Evolutionary conservation across 2,797 vertebrate species (phyloP).

Genomic region (Catostomus latipinnis): DNA sequence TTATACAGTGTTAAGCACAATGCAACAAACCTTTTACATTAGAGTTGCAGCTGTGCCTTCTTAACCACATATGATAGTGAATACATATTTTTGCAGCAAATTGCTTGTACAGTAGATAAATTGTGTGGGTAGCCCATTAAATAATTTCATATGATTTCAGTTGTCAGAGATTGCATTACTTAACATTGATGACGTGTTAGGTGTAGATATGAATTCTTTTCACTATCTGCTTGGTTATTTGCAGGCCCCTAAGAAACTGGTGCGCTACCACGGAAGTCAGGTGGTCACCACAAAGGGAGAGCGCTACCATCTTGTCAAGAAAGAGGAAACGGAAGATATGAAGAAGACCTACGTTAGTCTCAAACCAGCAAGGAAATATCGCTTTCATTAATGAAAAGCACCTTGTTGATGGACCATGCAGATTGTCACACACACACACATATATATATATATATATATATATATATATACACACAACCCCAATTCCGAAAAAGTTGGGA

Average conservation of each 20-base stretch:
- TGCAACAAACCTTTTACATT: too few relatives aligned
- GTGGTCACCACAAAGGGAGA: slow-evolving; percentile 95
- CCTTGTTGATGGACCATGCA: slow-evolving; percentile 53
- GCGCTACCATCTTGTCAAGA: slow-evolving; percentile 91
- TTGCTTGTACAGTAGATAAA: not conserved
- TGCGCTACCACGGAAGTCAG: slow-evolving; percentile 93
- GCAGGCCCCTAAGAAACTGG: slow-evolving; percentile 94
- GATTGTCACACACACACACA: not conserved
- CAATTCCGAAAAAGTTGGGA: too few relatives aligned
- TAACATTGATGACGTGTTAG: not conserved
- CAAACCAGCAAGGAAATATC: slow-evolving; percentile 93
- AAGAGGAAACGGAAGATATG: slow-evolving; percentile 91
- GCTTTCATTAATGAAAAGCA: slow-evolving; percentile 86
- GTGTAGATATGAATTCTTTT: not conserved
- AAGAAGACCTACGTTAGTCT: slow-evolving; percentile 96
- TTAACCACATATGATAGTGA: too few relatives aligned
- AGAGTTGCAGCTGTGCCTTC: too few relatives aligned
- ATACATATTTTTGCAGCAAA: not conserved
- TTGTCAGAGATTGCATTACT: not conserved
- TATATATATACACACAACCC: too few relatives aligned
- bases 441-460: too few relatives aligned
- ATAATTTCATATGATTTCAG: not conserved
- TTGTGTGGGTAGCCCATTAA: not conserved
- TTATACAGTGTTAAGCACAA: too few relatives aligned
- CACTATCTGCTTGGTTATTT: slow-evolving; percentile 14